Percentiles rank a stretch among this genome's conserved stretches.
phyloP scores from a whole-genome alignment of 2,888 invertebrate species.

The Archaeoteleia sp. region DNA sequence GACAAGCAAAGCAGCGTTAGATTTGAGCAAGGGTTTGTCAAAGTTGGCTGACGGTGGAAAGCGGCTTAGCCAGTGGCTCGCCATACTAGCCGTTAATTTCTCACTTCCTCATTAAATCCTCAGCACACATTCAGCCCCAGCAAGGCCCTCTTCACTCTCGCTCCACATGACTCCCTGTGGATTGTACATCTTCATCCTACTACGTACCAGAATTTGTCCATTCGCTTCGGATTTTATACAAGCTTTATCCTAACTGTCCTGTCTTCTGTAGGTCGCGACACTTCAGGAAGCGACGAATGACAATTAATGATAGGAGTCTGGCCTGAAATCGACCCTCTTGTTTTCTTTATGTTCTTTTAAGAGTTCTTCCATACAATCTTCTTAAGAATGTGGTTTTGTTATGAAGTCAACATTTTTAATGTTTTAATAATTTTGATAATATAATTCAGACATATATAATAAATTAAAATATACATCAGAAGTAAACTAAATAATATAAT shows the following conservation, averaged over 20 bases:
- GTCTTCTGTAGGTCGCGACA: no score
- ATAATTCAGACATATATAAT: no score
- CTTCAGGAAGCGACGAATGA: no score
- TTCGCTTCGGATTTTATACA: conserved; percentile 57
- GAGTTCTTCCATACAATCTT: no score
- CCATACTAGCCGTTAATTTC: conserved; percentile 70
- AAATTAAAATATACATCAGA: no score
- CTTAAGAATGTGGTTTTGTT: no score
- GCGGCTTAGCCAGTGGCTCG: conserved; percentile 55
- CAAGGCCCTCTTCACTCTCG: conserved; percentile 57
- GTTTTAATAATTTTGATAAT: no score
- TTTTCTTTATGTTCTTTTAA: no score
- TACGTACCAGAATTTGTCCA: conserved; percentile 56
- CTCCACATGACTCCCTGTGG: conserved; percentile 60
- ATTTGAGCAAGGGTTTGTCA: conserved; percentile 57
- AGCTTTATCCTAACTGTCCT: conserved; percentile 25
- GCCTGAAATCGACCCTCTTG: no score
- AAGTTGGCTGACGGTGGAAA: conserved; percentile 63
- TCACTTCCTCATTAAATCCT: conserved; percentile 74
- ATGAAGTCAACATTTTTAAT: no score
- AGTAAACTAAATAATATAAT: no score
- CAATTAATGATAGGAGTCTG: no score
- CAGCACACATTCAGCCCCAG: conserved; percentile 66
- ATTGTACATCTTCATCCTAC: conserved; percentile 64
- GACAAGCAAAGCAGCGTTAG: conserved; percentile 14